Conservation (phyloP, 2,888 invertebrate species). For the Limnephilus auricula region DNA sequence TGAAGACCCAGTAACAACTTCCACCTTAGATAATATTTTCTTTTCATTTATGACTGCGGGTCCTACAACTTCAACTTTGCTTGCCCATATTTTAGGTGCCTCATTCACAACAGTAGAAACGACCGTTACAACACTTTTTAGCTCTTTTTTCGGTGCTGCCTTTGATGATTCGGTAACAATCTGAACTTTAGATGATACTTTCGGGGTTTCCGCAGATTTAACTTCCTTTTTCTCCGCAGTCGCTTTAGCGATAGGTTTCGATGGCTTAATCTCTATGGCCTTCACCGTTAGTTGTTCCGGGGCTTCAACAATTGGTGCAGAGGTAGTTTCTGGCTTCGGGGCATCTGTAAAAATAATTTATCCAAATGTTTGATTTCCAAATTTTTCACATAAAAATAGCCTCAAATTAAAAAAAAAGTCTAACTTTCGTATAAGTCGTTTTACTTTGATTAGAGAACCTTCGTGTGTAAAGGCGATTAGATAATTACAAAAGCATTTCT, state of each 20-base stretch:
- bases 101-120: conserved; percentile 65
- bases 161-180: conserved; percentile 67
- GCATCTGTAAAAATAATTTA: conserved; percentile 18
- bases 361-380: neutral
- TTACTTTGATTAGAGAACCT: neutral
- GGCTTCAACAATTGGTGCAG: conserved; percentile 68
- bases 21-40: conserved; percentile 77
- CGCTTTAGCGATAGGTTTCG: conserved; percentile 71
- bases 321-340: conserved; percentile 58
- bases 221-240: conserved; percentile 74
- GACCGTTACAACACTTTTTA: conserved; percentile 66
- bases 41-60: conserved; percentile 71
- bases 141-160: conserved; percentile 68
- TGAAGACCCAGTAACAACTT: conserved; percentile 78
- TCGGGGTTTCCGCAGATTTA: conserved; percentile 70
- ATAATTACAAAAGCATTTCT: too few species aligned
- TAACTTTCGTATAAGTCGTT: neutral
- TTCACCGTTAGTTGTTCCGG: conserved; percentile 66
- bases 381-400: neutral
- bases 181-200: conserved; percentile 60
- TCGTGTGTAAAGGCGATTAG: neutral
- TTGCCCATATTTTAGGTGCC: conserved; percentile 69
- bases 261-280: conserved; percentile 72
- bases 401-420: too few species aligned
- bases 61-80: conserved; percentile 74